Evolutionary conservation across 53 echinoderm and acorn worm genomes (phyloP).

Genomic region (Paelopatides confundens): DNA sequence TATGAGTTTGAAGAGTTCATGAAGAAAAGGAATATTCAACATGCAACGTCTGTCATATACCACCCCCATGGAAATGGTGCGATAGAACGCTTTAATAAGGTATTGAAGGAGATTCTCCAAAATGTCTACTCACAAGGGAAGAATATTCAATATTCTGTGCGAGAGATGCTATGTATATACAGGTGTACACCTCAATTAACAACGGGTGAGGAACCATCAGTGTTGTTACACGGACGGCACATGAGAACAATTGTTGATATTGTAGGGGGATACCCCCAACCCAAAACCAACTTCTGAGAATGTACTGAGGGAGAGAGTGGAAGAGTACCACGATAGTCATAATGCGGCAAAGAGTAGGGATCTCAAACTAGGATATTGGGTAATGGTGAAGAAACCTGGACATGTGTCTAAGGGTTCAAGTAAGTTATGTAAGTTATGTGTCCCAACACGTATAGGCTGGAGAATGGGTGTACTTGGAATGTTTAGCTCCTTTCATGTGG

Average conservation of each 20-base stretch:
- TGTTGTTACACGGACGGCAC: not conserved
- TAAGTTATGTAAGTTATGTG: not conserved
- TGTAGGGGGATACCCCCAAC: constrained; percentile 10
- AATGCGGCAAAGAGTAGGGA: not conserved
- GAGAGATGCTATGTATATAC: not conserved
- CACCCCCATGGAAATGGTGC: constrained; percentile 24
- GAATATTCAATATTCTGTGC: not conserved
- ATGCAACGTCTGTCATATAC: not conserved
- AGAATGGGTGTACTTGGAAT: not conserved
- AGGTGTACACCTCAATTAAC: constrained; percentile 18
- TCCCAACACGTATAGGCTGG: not conserved
- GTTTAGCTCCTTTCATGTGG: not conserved
- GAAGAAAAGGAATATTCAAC: not conserved
- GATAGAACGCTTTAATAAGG: not conserved
- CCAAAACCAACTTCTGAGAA: constrained; percentile 40
- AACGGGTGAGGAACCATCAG: not conserved
- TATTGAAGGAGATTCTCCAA: not conserved
- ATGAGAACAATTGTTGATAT: constrained; percentile 4
- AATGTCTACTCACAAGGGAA: not conserved
- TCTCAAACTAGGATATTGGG: not conserved
- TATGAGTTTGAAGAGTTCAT: constrained; percentile 30
- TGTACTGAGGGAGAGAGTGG: not conserved
- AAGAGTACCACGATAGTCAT: not conserved
- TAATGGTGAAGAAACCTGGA: not conserved
- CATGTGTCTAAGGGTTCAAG: not conserved